Percentiles rank a stretch among this genome's conserved stretches.
Conservation (phyloP, 2,113 vertebrate genomes). For the Otocyon megalotis region DNA sequence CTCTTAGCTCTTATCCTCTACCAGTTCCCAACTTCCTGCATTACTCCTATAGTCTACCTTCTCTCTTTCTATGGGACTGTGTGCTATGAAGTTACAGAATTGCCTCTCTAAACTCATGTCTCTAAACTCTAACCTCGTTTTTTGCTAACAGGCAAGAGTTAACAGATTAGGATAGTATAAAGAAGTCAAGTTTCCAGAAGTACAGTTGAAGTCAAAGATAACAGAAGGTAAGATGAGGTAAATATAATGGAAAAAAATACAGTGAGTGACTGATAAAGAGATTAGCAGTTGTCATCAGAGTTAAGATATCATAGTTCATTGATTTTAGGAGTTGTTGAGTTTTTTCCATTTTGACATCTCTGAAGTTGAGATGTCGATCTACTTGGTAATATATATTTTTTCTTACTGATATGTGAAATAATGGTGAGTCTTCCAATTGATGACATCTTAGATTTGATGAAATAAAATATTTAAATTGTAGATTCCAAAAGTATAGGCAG, state of each 20-base stretch:
- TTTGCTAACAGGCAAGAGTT: slow-evolving; percentile 27
- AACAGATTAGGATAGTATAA: background rate
- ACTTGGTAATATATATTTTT: background rate
- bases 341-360: slow-evolving; percentile 5
- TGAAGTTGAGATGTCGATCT: background rate
- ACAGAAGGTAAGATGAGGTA: background rate
- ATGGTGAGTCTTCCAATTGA: background rate
- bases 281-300: slow-evolving; percentile 18
- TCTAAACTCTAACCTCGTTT: background rate
- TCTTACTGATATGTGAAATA: background rate
- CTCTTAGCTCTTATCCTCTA: background rate
- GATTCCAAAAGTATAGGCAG: slow-evolving; percentile 12
- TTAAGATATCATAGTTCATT: slow-evolving; percentile 26
- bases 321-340: background rate
- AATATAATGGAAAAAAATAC: background rate
- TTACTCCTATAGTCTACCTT: background rate
- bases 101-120: background rate
- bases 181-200: slow-evolving; percentile 1
- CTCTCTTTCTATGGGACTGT: background rate
- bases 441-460: slow-evolving; percentile 35
- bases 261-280: background rate
- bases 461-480: slow-evolving; percentile 43
- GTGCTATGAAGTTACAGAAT: background rate
- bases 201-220: slow-evolving; percentile 5
- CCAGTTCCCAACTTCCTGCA: background rate